A percentile compares a stretch with the other conserved stretches of the same genome.
phyloP scores from a whole-genome alignment of 2,888 invertebrate species.

The Tholera decimalis region DNA sequence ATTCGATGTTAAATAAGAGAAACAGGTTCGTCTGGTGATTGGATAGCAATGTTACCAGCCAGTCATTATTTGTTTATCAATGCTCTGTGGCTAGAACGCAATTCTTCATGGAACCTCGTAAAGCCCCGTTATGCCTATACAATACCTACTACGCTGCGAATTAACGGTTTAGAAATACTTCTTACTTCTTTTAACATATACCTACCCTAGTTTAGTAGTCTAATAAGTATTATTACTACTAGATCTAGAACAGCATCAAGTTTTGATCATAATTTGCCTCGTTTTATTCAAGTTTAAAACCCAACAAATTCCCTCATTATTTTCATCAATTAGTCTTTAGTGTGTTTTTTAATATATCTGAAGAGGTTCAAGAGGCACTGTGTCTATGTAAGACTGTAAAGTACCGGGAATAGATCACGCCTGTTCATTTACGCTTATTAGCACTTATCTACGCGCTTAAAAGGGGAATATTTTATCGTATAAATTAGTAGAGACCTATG shows the following conservation, averaged over 20 bases:
- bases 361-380: constrained; percentile 24
- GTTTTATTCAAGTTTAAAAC: neutral
- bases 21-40: constrained; percentile 61
- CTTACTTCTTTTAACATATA: neutral
- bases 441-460: constrained; percentile 47
- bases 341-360: constrained; percentile 17
- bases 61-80: constrained; percentile 52
- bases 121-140: constrained; percentile 30
- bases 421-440: constrained; percentile 59
- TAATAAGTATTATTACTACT: neutral
- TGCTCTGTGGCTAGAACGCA: constrained; percentile 38
- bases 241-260: no score
- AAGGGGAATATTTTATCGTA: constrained; percentile 57
- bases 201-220: neutral
- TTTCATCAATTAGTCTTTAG: constrained; percentile 7
- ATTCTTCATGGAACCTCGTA: constrained; percentile 35
- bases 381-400: constrained; percentile 38
- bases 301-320: constrained; percentile 18
- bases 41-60: constrained; percentile 30
- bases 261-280: neutral
- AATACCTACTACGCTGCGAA: constrained; percentile 1
- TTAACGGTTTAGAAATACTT: neutral
- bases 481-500: constrained; percentile 57
- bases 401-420: constrained; percentile 52
- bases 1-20: constrained; percentile 54